Percentiles rank a stretch among this genome's conserved stretches.
These are phyloP conservation scores for Actinostola sp. DNA, from an alignment of 92 coral and sea anemone species.

Conservation along the genomic window DNA sequence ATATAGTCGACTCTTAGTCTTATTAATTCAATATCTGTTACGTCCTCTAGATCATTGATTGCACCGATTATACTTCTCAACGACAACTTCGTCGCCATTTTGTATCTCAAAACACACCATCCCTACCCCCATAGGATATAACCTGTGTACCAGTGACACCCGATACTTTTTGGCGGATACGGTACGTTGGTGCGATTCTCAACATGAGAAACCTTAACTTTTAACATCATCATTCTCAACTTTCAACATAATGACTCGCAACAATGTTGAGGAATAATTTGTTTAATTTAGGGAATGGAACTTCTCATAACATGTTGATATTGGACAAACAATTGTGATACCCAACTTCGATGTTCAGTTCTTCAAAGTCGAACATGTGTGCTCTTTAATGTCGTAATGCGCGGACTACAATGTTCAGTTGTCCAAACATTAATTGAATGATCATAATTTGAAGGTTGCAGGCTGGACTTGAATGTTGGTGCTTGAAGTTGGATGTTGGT, in stretches of 20 bases:
- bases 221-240: background rate
- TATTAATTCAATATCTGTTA: conserved; percentile 2
- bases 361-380: too few relatives aligned
- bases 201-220: background rate
- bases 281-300: background rate
- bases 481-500: conserved; percentile 1
- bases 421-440: background rate
- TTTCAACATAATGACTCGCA: background rate
- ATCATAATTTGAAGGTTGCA: background rate
- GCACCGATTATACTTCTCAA: conserved; percentile 5
- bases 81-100: conserved; percentile 23
- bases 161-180: conserved; percentile 13
- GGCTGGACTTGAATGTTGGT: background rate
- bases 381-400: background rate
- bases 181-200: background rate
- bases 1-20: conserved; percentile 41
- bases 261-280: too few relatives aligned
- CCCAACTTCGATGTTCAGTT: too few relatives aligned
- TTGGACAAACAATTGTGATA: too few relatives aligned
- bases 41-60: conserved; percentile 12
- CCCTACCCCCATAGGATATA: background rate
- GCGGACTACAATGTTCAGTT: background rate
- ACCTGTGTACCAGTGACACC: background rate
- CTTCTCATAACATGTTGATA: background rate
- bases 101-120: background rate